A percentile compares a stretch with the other conserved stretches of the same genome.
Conservation (phyloP, 2,797 vertebrate species). For the Myotis vivesi region DNA sequence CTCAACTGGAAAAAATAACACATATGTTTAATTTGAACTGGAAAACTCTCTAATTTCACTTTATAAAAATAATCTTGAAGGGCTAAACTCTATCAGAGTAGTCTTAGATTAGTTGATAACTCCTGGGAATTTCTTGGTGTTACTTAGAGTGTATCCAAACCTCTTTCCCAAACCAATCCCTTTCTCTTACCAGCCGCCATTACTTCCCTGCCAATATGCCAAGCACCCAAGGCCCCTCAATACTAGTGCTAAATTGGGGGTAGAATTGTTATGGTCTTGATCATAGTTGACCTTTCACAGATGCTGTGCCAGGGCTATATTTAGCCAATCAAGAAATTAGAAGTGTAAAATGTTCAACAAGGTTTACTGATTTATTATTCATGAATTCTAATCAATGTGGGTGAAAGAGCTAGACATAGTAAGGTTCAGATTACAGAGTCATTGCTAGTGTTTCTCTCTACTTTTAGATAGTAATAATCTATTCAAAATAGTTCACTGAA, state of each 20-base stretch:
- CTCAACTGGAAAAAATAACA: not conserved
- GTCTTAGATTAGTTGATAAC: not conserved
- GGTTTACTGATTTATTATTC: not conserved
- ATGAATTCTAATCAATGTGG: not conserved
- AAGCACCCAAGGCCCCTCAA: not conserved
- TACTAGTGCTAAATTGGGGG: not conserved
- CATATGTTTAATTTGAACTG: not conserved
- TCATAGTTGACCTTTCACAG: not conserved
- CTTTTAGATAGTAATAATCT: not conserved
- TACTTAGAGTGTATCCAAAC: not conserved
- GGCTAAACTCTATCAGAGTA: not conserved
- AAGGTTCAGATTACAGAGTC: not conserved
- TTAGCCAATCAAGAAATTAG: not conserved
- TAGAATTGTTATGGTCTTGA: not conserved
- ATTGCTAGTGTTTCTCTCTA: not conserved
- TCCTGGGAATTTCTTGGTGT: not conserved
- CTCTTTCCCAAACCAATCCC: not conserved
- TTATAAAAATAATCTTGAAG: not conserved
- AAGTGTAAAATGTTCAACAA: not conserved
- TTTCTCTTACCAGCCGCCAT: not conserved
- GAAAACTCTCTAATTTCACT: conserved; percentile 10
- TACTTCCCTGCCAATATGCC: not conserved
- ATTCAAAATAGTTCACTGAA: not conserved
- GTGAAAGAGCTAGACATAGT: not conserved
- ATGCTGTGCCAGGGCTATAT: not conserved